Evolutionary conservation across 2,888 invertebrate species (phyloP).

Genomic region (Lysandra coridon): DNA sequence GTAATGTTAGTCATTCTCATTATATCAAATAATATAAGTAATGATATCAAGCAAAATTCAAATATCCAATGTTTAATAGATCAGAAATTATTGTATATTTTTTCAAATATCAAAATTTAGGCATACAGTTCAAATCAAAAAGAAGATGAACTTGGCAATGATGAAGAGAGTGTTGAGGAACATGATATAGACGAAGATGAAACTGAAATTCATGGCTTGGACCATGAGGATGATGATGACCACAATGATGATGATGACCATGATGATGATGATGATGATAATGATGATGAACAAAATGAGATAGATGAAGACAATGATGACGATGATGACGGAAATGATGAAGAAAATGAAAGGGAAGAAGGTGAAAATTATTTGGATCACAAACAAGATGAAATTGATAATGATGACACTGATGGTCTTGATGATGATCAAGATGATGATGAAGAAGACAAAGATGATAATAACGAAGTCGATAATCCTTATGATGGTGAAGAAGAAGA

Average conservation of each 20-base stretch:
- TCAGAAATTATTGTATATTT: not conserved
- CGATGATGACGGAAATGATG: conserved; percentile 45
- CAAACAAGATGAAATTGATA: conserved; percentile 43
- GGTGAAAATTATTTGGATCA: conserved; percentile 41
- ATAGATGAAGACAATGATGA: conserved; percentile 47
- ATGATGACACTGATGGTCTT: not conserved
- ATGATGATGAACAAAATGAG: conserved; percentile 46
- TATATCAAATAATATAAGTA: not conserved
- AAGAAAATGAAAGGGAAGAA: conserved; percentile 45
- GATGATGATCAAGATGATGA: conserved; percentile 46
- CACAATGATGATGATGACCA: conserved; percentile 47
- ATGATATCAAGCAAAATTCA: not conserved
- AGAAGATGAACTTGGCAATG: conserved; percentile 43
- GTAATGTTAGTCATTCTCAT: no score
- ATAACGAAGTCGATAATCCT: conserved; percentile 45
- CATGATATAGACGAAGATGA: conserved; percentile 47
- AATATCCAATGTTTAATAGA: not conserved
- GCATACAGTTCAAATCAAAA: conserved; percentile 40
- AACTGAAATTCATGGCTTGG: conserved; percentile 48
- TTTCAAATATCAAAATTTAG: conserved; percentile 34
- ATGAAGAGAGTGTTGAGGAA: conserved; percentile 50
- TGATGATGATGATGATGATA: conserved; percentile 44
- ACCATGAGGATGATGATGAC: conserved; percentile 44
- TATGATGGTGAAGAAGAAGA: conserved; percentile 42
- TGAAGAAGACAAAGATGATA: conserved; percentile 47